phyloP scores from a whole-genome alignment of 2,888 invertebrate genomes.

The Euzophera pinguis region DNA sequence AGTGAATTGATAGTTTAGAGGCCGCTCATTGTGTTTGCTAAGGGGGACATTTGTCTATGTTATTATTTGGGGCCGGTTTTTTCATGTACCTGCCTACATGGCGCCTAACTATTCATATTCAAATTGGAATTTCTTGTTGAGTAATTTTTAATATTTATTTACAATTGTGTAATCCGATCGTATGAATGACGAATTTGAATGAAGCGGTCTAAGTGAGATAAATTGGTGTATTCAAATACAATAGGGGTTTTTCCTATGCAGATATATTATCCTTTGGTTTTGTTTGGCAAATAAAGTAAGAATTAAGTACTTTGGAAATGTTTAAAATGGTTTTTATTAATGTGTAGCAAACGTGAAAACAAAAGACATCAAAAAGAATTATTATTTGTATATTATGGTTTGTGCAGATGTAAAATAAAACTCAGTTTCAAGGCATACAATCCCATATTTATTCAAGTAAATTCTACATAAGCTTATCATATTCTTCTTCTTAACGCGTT shows the following conservation, averaged over 20 bases:
- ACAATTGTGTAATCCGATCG: constrained; percentile 69
- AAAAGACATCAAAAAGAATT: too few relatives aligned
- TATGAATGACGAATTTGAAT: constrained; percentile 52
- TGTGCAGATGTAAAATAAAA: too few relatives aligned
- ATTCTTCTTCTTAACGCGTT: too few relatives aligned
- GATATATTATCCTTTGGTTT: background rate
- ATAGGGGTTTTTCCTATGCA: background rate
- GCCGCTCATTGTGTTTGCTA: constrained; percentile 65
- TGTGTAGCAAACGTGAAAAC: too few relatives aligned
- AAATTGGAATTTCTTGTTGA: constrained; percentile 70
- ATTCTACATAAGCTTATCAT: too few relatives aligned
- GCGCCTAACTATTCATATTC: constrained; percentile 78
- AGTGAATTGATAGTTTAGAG: constrained; percentile 65
- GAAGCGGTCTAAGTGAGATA: constrained; percentile 49
- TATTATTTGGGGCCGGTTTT: constrained; percentile 73
- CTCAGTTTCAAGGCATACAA: too few relatives aligned
- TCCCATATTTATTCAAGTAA: too few relatives aligned
- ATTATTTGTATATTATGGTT: too few relatives aligned
- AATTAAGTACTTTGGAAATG: too few relatives aligned
- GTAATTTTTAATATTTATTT: constrained; percentile 73
- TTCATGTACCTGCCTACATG: constrained; percentile 75
- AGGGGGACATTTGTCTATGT: constrained; percentile 74
- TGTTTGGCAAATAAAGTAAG: too few relatives aligned
- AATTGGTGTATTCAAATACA: constrained; percentile 35
- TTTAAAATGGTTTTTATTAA: too few relatives aligned